phyloP scores from a whole-genome alignment of 2,888 invertebrate genomes.

The Chorisops tibialis region DNA sequence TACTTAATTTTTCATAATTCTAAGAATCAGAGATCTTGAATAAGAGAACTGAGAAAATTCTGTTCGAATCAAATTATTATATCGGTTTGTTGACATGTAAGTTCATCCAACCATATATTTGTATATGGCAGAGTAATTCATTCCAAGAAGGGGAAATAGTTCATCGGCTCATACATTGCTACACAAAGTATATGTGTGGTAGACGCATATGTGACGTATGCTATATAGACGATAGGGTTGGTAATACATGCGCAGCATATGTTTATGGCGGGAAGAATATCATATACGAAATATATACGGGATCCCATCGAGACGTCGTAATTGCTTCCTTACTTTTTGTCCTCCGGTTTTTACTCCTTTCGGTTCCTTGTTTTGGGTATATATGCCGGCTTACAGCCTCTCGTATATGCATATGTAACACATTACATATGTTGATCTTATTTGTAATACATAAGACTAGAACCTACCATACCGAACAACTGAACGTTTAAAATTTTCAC shows the following conservation, averaged over 20 bases:
- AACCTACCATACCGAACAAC: no score
- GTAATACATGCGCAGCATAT: conserved; percentile 2
- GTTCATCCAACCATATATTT: no score
- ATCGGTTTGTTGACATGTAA: no score
- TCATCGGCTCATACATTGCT: conserved; percentile 25
- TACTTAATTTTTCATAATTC: no score
- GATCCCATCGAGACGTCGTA: conserved; percentile 42
- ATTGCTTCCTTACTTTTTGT: conserved; percentile 35
- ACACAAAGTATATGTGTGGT: no score
- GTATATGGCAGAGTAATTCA: conserved; percentile 1
- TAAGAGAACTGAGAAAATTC: no score
- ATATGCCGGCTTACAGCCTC: neutral
- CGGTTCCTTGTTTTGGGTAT: conserved; percentile 28
- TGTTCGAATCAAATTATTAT: no score
- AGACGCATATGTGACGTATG: conserved; percentile 23
- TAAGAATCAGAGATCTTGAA: no score
- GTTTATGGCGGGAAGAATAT: conserved; percentile 20
- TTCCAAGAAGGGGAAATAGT: conserved; percentile 23
- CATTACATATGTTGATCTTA: no score
- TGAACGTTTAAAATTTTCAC: conserved; percentile 16
- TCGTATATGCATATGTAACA: no score
- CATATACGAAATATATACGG: conserved; percentile 24
- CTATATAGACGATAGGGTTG: neutral
- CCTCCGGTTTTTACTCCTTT: conserved; percentile 27
- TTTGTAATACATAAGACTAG: no score